Evolutionary conservation across 1,140 invertebrate genomes (phyloP).

Genomic region (Paramacrobiotus metropolitanus): DNA sequence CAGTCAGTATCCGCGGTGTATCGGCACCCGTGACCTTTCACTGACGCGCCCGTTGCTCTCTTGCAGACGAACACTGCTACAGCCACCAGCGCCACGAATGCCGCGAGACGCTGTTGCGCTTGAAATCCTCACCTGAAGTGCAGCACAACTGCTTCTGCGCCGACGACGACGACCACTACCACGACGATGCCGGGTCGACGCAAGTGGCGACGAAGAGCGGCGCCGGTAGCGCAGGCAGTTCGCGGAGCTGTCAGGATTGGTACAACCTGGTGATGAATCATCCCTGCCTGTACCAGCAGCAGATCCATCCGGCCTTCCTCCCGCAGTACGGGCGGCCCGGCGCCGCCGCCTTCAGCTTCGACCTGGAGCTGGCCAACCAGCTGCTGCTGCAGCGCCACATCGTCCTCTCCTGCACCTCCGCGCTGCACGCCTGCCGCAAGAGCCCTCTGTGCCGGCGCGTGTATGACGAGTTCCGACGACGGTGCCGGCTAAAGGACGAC

Average conservation of each 20-base stretch:
- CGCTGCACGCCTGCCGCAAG: not conserved
- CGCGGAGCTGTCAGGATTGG: not conserved
- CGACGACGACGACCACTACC: too few species aligned
- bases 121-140: not conserved
- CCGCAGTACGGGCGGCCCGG: not conserved
- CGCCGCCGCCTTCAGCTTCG: not conserved
- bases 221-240: too few species aligned
- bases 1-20: too few species aligned
- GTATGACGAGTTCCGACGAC: not conserved
- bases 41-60: too few species aligned
- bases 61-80: slow-evolving; percentile 3
- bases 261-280: not conserved
- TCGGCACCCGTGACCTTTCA: too few species aligned
- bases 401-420: not conserved
- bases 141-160: not conserved
- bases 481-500: not conserved
- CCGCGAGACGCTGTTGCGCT: not conserved
- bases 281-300: not conserved
- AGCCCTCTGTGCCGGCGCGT: not conserved
- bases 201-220: too few species aligned
- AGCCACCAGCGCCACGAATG: not conserved
- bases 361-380: not conserved
- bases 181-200: too few species aligned
- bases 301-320: not conserved
- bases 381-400: not conserved